Base-by-base conservation (phyloP, 2,113 vertebrate species). In the Datnioides undecimradiatus region DNA sequence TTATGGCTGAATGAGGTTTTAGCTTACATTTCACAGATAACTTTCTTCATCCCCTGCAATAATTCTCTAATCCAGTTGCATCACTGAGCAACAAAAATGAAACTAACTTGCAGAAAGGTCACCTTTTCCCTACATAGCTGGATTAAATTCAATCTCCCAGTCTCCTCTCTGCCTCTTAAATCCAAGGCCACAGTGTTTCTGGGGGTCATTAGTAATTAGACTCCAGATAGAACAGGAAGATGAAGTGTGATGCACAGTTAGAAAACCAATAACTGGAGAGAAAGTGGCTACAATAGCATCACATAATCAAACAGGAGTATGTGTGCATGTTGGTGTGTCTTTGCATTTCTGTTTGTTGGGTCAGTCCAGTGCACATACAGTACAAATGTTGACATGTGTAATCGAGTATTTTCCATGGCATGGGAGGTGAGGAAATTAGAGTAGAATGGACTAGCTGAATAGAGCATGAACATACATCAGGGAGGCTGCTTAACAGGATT, bases 61-160 rank as follows among this genome's bases (percentile, higher is more conserved):
- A 87, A 83, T 87, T 87, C 88, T 76, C 36, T 93, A 91, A 91
- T 92, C 93, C 90, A 86, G 83, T 90, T 82, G 84, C 86, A 91
- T 91, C 90, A 89, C 54, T 51, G 67, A 29, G 49, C 78, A 84
- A 73, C 73, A 86, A 76, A 87, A 86, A 88, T 90, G 65, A 90
- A 90, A 90, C 87, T 36, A 80, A 78, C 85, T 86, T 87, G 57
- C 62, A 75, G 79, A 75, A 86, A 93, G 91, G 91, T 93, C 88
- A 92, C 87, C 86, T 73, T 87, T 78, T 59, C 75, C 34, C 63
- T 48, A 49, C 72, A 54, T 71, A 11, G 90, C 76, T 88, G 87
- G 90, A 92, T 92, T 91, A 86, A 90, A 90, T 88, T 86, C 79
- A 88, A 87, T 87, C 88, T 89, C 87, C 82, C 83, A 52, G 71